phyloP scores from a whole-genome alignment of 2,888 invertebrate species.

The Mesoligia furuncula region DNA sequence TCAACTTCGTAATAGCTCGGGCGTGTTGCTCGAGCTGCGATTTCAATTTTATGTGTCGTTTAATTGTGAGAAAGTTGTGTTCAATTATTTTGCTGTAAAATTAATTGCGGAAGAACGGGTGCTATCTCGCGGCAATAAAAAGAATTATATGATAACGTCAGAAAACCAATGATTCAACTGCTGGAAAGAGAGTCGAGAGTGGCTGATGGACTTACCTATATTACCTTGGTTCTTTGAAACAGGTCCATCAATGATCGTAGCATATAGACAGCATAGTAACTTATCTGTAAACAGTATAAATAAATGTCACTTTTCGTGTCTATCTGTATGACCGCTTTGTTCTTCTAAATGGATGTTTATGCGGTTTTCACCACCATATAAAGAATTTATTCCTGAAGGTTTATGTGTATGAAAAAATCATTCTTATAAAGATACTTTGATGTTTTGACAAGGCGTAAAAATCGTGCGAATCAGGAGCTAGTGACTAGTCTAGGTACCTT shows the following conservation, averaged over 20 bases:
- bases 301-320: too few relatives aligned
- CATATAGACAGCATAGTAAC: too few relatives aligned
- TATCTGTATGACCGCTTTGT: not conserved
- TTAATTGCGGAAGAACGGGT: conserved; percentile 70
- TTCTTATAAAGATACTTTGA: not conserved
- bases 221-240: too few relatives aligned
- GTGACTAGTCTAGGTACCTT: not conserved
- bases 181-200: not conserved
- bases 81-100: conserved; percentile 77
- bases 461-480: not conserved
- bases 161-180: not conserved
- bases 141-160: conserved; percentile 11
- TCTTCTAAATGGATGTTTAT: not conserved
- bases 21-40: conserved; percentile 81
- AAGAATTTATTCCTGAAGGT: not conserved
- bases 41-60: conserved; percentile 85
- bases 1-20: conserved; percentile 82
- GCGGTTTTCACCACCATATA: not conserved
- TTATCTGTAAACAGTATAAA: not conserved
- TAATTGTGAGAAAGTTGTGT: conserved; percentile 84
- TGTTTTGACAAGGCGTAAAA: not conserved
- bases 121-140: conserved; percentile 29
- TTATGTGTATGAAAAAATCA: not conserved
- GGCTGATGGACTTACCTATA: too few relatives aligned
- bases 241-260: too few relatives aligned